Percentiles rank a stretch among this genome's conserved stretches.
These are phyloP conservation scores for Drosophila repleta DNA, from an alignment of 1,140 invertebrate species.

Conservation along the genomic window DNA sequence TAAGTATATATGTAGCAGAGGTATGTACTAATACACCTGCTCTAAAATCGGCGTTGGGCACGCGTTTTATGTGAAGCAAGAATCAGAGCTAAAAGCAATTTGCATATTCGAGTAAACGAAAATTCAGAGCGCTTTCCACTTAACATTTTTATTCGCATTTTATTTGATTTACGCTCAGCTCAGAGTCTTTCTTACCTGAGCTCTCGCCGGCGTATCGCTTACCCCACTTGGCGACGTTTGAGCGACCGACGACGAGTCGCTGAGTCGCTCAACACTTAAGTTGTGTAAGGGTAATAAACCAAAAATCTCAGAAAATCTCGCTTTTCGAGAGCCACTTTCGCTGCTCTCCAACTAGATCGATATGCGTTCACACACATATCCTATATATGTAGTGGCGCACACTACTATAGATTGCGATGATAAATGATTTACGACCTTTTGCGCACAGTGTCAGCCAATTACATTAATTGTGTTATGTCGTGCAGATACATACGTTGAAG, in stretches of 20 bases:
- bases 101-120: slow-evolving; percentile 53
- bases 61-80: slow-evolving; percentile 26
- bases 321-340: slow-evolving; percentile 23
- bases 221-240: slow-evolving; percentile 41
- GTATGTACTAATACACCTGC: slow-evolving; percentile 6
- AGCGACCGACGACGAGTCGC: slow-evolving; percentile 2
- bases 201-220: slow-evolving; percentile 2
- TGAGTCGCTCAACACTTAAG: slow-evolving; percentile 50
- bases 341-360: slow-evolving; percentile 35
- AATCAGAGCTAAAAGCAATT: slow-evolving; percentile 64
- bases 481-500: slow-evolving; percentile 1
- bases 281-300: slow-evolving; percentile 60
- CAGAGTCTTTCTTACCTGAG: slow-evolving; percentile 20
- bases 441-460: slow-evolving; percentile 40
- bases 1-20: neutral
- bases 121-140: slow-evolving; percentile 47
- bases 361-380: slow-evolving; percentile 23
- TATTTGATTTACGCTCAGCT: slow-evolving; percentile 64
- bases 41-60: neutral
- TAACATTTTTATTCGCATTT: slow-evolving; percentile 69
- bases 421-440: slow-evolving; percentile 62
- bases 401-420: neutral
- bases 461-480: slow-evolving; percentile 43
- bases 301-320: slow-evolving; percentile 26
- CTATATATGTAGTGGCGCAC: slow-evolving; percentile 4